Evolutionary conservation across 2,113 vertebrate species (phyloP).

Genomic region (Cinclus cinclus): DNA sequence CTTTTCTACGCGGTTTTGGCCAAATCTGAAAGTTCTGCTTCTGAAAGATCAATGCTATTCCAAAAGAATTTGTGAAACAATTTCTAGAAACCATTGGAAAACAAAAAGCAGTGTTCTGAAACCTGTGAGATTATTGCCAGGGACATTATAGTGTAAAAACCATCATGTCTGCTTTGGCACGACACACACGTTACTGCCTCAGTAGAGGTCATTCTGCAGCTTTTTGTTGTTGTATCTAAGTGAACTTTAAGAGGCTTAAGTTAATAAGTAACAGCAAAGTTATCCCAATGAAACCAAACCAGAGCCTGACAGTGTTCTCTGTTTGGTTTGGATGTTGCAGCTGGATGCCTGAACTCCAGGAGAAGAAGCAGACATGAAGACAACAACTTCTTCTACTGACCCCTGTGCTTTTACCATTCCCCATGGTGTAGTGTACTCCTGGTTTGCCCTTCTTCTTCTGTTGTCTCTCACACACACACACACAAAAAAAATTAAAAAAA

Average conservation of each 20-base stretch:
- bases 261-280: slow-evolving; percentile 29
- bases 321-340: slow-evolving; percentile 1
- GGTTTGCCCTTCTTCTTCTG: neutral
- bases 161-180: slow-evolving; percentile 17
- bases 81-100: slow-evolving; percentile 16
- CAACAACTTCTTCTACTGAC: neutral
- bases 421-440: neutral
- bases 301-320: neutral
- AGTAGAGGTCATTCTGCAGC: neutral
- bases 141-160: neutral
- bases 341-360: neutral
- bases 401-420: neutral
- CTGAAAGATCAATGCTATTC: neutral
- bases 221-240: slow-evolving; percentile 9
- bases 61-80: slow-evolving; percentile 40
- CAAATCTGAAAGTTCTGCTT: slow-evolving; percentile 19
- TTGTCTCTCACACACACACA: neutral
- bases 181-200: neutral
- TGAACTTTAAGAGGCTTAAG: slow-evolving; percentile 32
- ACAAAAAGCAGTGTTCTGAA: neutral
- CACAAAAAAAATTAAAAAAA: neutral
- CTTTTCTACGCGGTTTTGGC: neutral
- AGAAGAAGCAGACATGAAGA: neutral
- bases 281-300: neutral
- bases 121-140: neutral